Base-by-base conservation (phyloP, 2,888 invertebrate genomes). In the Lamellibrachia satsuma region DNA sequence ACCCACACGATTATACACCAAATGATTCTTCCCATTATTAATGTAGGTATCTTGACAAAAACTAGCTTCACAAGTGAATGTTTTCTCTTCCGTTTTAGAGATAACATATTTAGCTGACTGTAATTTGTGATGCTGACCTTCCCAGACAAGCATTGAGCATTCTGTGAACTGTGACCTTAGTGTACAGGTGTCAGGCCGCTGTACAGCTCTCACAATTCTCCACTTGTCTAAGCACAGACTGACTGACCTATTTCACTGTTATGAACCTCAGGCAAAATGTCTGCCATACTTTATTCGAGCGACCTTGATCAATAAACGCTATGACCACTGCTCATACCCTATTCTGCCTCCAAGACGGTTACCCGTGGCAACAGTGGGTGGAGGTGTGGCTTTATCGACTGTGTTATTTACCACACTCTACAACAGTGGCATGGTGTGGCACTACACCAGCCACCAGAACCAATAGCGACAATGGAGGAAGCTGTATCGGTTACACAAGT, bases 301-400 rank as follows among this genome's bases (percentile, higher is more conserved):
- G 75, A 75, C 75, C 15, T 15, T 75, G 75, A 75, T 75, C 75
- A 75, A 75, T 75, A 75, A 75, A 75, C 22, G 75, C 75, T 75
- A 75, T n/a, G 22, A n/a, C 75, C 75, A 75, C 75, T 75, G 75
- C 75, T 75, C 75, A 75, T 75, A 75, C 75, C 75, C 75, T 75
- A 75, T 75, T 75, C 75, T 22, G 75, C 75, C 75, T 75, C 75
- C 11, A 15, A 75, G 75, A 75, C 75, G 75, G 75, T 75, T 22
- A 22, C 75, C 75, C 75, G 75, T 75, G 75, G 75, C 75, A 75
- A 75, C 75, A 75, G 75, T 75, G 75, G 22, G 75, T 75, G 75
- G 75, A 75, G 75, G 75, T 75, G 75, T 75, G 75, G 75, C 75
- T 75, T 75, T 75, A 75, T 75, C 75, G 75, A 75, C 75, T 75